phyloP scores from a whole-genome alignment of 2,113 vertebrate species.

The Scomber japonicus region DNA sequence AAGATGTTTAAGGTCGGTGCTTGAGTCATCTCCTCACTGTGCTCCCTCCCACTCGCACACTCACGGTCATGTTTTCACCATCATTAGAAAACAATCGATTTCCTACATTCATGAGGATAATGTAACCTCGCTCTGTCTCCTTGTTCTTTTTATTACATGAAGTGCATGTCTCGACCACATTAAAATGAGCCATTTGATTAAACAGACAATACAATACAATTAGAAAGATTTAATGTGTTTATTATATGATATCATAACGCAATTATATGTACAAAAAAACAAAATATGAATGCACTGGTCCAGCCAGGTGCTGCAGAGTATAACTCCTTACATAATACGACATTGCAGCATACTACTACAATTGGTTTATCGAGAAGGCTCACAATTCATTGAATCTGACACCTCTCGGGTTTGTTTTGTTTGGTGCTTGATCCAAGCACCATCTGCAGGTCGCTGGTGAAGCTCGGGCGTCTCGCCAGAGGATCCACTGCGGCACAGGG shows the following conservation, averaged over 20 bases:
- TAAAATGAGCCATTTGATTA: not conserved
- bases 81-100: conserved; percentile 1
- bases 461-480: conserved; percentile 83
- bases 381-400: conserved; percentile 85
- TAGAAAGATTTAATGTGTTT: conserved; percentile 31
- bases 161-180: not conserved
- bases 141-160: not conserved
- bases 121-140: not conserved
- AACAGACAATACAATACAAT: not conserved
- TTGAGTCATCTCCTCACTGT: conserved; percentile 38
- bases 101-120: not conserved
- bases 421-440: conserved; percentile 82
- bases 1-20: conserved; percentile 5
- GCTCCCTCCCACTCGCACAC: conserved; percentile 28
- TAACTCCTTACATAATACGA: conserved; percentile 80
- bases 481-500: conserved; percentile 82
- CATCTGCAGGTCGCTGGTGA: conserved; percentile 81
- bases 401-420: conserved; percentile 82
- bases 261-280: conserved; percentile 32
- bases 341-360: conserved; percentile 83
- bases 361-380: conserved; percentile 75
- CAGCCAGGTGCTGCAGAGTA: conserved; percentile 81
- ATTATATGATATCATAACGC: conserved; percentile 17
- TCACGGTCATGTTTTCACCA: conserved; percentile 20
- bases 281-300: conserved; percentile 70